phyloP scores from a whole-genome alignment of 1,140 invertebrate species.

The Drosophila arawakana region DNA sequence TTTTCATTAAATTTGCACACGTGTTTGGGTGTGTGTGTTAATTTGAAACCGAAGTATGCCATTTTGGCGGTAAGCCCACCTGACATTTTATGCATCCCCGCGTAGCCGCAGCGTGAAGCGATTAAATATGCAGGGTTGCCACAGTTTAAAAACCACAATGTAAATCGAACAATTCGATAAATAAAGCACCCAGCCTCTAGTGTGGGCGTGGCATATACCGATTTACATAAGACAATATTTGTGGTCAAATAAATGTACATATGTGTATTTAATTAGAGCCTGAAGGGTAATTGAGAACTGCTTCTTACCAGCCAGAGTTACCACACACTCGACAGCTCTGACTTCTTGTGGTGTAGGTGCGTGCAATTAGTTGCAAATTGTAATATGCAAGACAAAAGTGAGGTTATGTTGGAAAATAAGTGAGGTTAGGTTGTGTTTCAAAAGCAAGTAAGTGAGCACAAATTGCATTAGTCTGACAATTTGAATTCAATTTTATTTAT shows the following conservation, averaged over 20 bases:
- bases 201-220: constrained; percentile 1
- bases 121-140: constrained; percentile 50
- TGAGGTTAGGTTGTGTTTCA: background rate
- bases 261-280: no score
- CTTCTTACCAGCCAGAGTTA: background rate
- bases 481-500: no score
- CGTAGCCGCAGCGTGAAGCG: constrained; percentile 24
- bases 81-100: constrained; percentile 40
- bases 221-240: constrained; percentile 10
- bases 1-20: constrained; percentile 35
- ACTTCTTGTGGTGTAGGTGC: background rate
- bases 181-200: constrained; percentile 4
- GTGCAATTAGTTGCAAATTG: background rate
- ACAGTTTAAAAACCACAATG: constrained; percentile 38
- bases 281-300: no score
- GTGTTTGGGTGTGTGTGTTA: constrained; percentile 5
- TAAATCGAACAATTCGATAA: constrained; percentile 32
- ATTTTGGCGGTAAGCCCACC: background rate
- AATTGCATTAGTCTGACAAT: no score
- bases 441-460: background rate
- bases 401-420: background rate
- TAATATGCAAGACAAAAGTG: background rate
- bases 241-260: constrained; percentile 7
- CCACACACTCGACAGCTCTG: background rate
- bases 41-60: background rate